A percentile compares a stretch with the other conserved stretches of the same genome.
Conservation (phyloP, 2,888 invertebrate species). For the Nephrotoma flavescens region DNA sequence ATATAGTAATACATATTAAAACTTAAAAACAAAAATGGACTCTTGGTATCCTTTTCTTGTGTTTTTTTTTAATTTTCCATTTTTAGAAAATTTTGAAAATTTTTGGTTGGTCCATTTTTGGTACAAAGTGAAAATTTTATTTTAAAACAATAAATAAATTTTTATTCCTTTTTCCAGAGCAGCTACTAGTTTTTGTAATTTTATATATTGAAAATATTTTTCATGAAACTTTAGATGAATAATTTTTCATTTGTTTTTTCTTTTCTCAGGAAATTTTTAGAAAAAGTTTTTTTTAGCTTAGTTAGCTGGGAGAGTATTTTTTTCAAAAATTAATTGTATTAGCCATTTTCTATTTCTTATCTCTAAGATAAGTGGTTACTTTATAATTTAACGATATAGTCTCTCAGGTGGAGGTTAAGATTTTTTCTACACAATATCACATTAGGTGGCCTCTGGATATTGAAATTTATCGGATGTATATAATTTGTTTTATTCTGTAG, state of each 20-base stretch:
- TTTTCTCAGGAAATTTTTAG: background rate
- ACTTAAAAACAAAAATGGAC: constrained; percentile 1
- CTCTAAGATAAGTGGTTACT: background rate
- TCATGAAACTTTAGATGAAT: background rate
- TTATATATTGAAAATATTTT: background rate
- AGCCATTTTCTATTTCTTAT: background rate
- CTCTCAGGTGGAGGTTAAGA: background rate
- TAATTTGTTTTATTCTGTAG: too few relatives aligned
- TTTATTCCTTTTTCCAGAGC: background rate
- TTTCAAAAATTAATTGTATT: background rate
- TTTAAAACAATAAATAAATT: background rate
- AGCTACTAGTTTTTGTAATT: background rate
- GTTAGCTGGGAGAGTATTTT: background rate
- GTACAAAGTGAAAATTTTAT: background rate
- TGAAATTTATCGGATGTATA: background rate
- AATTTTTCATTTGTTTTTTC: background rate
- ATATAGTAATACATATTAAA: background rate
- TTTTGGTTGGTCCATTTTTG: constrained; percentile 2
- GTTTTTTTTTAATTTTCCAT: background rate
- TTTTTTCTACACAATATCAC: background rate
- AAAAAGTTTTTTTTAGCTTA: background rate
- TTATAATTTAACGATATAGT: background rate
- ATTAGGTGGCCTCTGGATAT: background rate
- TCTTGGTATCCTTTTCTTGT: constrained; percentile 1
- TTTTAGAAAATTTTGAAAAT: background rate